Evolutionary conservation across 2,888 invertebrate genomes (phyloP).

Genomic region (Oxyscelio sp.): DNA sequence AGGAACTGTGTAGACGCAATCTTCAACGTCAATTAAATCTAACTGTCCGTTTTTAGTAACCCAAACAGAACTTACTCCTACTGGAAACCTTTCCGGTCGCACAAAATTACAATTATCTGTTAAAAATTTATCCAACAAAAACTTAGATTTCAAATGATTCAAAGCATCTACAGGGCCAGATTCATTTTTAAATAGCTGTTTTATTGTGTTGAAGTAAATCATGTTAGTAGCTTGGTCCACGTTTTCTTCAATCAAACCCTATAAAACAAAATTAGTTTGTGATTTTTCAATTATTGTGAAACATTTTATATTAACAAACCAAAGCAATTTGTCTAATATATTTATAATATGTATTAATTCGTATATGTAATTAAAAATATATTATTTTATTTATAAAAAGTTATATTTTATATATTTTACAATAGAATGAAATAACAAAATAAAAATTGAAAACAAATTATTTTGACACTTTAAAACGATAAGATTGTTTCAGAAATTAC

Average conservation of each 20-base stretch:
- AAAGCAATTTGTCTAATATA: too few relatives aligned
- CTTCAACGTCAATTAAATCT: slow-evolving; percentile 19
- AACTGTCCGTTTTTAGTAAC: neutral
- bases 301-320: neutral
- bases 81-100: neutral
- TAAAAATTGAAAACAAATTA: too few relatives aligned
- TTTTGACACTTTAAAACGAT: too few relatives aligned
- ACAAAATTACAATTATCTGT: neutral
- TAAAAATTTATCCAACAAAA: slow-evolving; percentile 1
- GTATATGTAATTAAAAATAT: too few relatives aligned
- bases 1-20: slow-evolving; percentile 60
- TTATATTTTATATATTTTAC: too few relatives aligned
- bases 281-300: too few relatives aligned
- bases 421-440: too few relatives aligned
- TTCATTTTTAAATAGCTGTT: neutral
- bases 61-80: neutral
- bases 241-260: neutral
- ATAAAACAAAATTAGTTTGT: too few relatives aligned
- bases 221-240: neutral
- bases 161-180: neutral
- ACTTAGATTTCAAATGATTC: neutral
- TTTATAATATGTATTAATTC: too few relatives aligned
- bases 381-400: too few relatives aligned
- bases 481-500: too few relatives aligned
- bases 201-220: neutral